Evolutionary conservation across 2,113 vertebrate species (phyloP).

Genomic region (Halichoerus grypus): DNA sequence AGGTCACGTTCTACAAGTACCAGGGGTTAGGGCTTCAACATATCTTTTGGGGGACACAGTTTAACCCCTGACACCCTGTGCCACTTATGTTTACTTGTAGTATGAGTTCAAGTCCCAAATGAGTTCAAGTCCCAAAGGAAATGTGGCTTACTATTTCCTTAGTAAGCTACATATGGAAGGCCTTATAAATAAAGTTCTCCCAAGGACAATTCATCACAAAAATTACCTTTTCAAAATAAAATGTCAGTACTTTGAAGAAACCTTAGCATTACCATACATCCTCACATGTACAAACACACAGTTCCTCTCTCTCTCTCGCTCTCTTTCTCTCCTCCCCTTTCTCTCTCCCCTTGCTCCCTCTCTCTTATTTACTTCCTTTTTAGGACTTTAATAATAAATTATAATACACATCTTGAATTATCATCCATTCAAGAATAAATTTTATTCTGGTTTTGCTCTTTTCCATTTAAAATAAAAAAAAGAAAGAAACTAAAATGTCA

Average conservation of each 20-base stretch:
- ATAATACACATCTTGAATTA: background rate
- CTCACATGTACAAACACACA: accelerated
- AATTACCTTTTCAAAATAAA: background rate
- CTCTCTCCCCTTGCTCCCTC: no score
- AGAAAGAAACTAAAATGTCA: background rate
- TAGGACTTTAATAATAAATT: background rate
- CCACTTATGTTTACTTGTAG: background rate
- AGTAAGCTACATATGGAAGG: background rate
- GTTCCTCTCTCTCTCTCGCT: background rate
- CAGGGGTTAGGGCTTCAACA: accelerated
- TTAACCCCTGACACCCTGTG: background rate
- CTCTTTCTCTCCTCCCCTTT: background rate
- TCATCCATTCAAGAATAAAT: background rate
- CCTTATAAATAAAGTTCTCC: background rate
- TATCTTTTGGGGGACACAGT: background rate
- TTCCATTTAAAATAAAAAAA: background rate
- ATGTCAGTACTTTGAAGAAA: background rate
- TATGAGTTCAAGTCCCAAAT: background rate
- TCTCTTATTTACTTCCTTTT: background rate
- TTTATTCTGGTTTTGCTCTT: background rate
- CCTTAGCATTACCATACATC: accelerated
- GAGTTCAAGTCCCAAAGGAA: constrained; percentile 5
- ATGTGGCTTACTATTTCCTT: background rate
- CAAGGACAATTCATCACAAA: background rate
- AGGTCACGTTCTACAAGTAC: background rate